Conservation (phyloP, 2,888 invertebrate species). For the Amphiduros pacificus region DNA sequence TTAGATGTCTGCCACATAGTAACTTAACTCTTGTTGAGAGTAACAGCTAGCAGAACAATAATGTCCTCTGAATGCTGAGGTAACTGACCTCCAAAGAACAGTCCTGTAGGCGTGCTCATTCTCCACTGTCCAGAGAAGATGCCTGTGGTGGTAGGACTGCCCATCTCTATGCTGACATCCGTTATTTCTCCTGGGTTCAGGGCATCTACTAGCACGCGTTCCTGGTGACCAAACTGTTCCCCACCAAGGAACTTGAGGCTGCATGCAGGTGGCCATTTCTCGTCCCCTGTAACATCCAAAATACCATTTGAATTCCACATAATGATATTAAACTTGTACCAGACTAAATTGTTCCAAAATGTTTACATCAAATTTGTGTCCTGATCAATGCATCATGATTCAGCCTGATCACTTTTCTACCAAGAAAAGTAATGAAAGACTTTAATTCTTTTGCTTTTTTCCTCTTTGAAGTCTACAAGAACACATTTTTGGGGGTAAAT, state of each 20-base stretch:
- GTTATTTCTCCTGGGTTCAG: slow-evolving; percentile 77
- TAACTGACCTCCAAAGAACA: slow-evolving; percentile 84
- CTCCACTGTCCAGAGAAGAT: slow-evolving; percentile 87
- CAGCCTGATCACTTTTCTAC: no score
- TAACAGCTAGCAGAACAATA: background rate
- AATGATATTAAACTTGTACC: no score
- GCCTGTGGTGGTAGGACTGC: slow-evolving; percentile 75
- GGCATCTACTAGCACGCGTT: slow-evolving; percentile 69
- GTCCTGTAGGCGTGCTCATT: slow-evolving; percentile 81
- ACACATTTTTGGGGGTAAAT: no score
- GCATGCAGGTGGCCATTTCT: slow-evolving; percentile 81
- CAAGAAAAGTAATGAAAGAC: no score
- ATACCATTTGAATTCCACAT: no score
- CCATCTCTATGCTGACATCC: slow-evolving; percentile 78
- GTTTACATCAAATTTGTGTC: no score
- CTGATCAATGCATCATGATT: no score
- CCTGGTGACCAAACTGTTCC: slow-evolving; percentile 65
- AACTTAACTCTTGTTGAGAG: no score
- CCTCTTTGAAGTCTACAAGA: no score
- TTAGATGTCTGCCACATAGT: no score
- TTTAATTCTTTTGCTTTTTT: no score
- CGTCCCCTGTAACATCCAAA: slow-evolving; percentile 62
- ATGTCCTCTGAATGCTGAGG: background rate
- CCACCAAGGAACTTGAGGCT: slow-evolving; percentile 77
- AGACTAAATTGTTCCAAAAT: no score